Evolutionary conservation across 2,888 invertebrate genomes (phyloP).

Genomic region (Sacculina carcini): DNA sequence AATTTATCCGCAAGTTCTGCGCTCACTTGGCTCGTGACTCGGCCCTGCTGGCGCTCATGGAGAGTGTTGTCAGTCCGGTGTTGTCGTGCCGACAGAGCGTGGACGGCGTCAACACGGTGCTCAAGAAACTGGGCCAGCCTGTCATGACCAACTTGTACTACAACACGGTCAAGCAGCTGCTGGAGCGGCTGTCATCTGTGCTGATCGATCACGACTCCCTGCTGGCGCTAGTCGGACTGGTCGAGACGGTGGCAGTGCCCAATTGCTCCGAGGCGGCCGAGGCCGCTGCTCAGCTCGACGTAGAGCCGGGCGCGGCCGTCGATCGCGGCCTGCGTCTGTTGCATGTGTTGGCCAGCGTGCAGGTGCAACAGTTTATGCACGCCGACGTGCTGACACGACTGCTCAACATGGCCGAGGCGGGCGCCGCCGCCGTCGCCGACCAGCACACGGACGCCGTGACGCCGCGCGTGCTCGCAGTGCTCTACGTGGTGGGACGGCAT

Average conservation of each 20-base stretch:
- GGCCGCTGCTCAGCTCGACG: conserved; percentile 41
- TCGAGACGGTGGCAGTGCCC: conserved; percentile 42
- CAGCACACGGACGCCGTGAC: conserved; percentile 33
- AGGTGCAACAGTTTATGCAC: conserved; percentile 73
- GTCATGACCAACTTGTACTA: conserved; percentile 86
- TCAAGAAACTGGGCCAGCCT: conserved; percentile 78
- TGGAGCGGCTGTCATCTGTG: conserved; percentile 82
- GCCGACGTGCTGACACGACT: conserved; percentile 52
- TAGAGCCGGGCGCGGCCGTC: conserved; percentile 51
- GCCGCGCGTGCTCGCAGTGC: conserved; percentile 50
- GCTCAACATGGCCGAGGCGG: conserved; percentile 43
- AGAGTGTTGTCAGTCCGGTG: conserved; percentile 50
- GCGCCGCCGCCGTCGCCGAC: too few species aligned
- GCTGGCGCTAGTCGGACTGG: conserved; percentile 28
- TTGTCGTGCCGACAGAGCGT: conserved; percentile 75
- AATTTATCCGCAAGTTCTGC: conserved; percentile 60
- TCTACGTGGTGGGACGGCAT: conserved; percentile 65
- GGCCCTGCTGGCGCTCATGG: conserved; percentile 42
- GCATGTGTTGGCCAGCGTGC: conserved; percentile 67
- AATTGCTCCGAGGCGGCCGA: conserved; percentile 4
- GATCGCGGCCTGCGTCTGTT: conserved; percentile 68
- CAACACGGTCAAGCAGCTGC: conserved; percentile 77
- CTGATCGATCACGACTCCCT: conserved; percentile 81
- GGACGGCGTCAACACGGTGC: conserved; percentile 36
- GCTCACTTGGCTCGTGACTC: conserved; percentile 44